Percentiles rank a stretch among this genome's conserved stretches.
phyloP scores from a whole-genome alignment of 2,113 vertebrate species.

The Oxyura jamaicensis region DNA sequence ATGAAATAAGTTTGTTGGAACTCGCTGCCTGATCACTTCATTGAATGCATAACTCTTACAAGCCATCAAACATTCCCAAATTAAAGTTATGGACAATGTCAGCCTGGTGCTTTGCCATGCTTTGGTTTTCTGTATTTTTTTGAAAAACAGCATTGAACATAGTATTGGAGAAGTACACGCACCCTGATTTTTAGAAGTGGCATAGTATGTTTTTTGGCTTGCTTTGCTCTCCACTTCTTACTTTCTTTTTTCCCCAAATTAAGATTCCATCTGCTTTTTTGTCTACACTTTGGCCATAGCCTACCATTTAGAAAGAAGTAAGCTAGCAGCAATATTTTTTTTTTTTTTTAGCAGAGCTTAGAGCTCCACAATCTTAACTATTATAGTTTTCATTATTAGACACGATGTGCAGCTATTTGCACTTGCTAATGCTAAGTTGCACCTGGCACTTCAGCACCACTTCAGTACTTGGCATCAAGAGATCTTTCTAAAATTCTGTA shows the following conservation, averaged over 20 bases:
- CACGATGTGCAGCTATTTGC: neutral
- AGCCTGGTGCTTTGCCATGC: neutral
- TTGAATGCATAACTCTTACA: neutral
- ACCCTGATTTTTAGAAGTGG: neutral
- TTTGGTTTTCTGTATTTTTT: neutral
- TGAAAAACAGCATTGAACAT: neutral
- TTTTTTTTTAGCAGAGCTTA: neutral
- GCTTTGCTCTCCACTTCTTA: neutral
- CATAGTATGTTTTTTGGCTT: neutral
- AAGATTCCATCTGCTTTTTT: neutral
- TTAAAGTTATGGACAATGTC: neutral
- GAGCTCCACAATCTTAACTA: neutral
- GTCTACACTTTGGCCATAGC: neutral
- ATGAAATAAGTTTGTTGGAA: neutral
- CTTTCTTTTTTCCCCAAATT: neutral
- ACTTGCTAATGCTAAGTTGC: neutral
- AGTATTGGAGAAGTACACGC: neutral
- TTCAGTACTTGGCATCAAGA: neutral
- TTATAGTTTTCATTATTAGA: neutral
- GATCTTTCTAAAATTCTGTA: neutral
- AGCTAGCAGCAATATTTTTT: neutral
- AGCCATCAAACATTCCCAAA: neutral
- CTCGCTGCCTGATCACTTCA: neutral
- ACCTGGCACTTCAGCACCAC: neutral
- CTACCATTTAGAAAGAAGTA: neutral